Base-by-base conservation (phyloP, 2,888 invertebrate genomes). In the Portevinia maculata region DNA sequence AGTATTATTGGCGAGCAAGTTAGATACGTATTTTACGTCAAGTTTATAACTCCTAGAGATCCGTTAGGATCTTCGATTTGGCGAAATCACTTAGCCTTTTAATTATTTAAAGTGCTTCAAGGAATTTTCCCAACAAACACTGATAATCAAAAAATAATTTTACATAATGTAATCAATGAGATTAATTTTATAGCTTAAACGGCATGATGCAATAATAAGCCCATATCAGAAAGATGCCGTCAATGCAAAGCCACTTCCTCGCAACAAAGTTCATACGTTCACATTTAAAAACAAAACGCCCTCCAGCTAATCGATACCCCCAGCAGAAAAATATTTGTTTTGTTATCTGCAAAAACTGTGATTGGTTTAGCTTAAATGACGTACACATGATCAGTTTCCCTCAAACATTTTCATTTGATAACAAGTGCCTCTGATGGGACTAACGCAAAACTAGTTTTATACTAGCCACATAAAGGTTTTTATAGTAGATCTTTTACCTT, bases 311-410 rank as follows among this genome's bases (percentile, higher is more conserved):
- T n/a, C 39, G 53, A 9, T 64, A 74, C 81, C 81, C 65, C 81
- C 75, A 60, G 70, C 70, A 65, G 67, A 41, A 65, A 65, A 71
- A 62, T 70, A 74, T 70, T 69, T 75, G 41, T 17, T 37, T 17
- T 17, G 15, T 71, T 71, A 81, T 75, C 70, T 75, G 30, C 8
- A 48, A 39, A 62, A 17, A 19, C 17, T 17, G 24, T 5, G 24
- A 24, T 24, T 24, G 24, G 24, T 24, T 3, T 24, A 3, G 24
- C 24, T 44, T 17, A 44, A 17, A 21, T 11, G 19, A 17, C 17
- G 3, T 9, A n/a, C 30, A 11, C 11, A 17, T 30, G 8, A 11
- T 37, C 11, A 15, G n/a, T n/a, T n/a, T n/a, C n/a, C 24, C 59
- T 3, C 41, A 6, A 41, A 21, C 19, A 48, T 19, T 32, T 5